phyloP scores from a whole-genome alignment of 2,797 vertebrate genomes.

The Acomys russatus region DNA sequence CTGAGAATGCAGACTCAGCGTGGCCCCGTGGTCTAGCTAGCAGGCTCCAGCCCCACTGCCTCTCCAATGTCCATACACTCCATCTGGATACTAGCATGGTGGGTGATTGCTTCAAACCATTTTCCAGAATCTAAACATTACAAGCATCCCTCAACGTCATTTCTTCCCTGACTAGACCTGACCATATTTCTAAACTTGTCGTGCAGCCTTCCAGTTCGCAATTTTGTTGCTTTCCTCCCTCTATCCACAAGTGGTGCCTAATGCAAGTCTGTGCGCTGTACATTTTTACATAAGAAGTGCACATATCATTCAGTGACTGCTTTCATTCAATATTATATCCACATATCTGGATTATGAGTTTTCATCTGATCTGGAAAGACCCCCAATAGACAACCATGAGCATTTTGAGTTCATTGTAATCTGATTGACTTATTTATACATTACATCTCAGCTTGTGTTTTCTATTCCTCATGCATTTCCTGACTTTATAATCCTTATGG shows the following conservation, averaged over 20 bases:
- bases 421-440: background rate
- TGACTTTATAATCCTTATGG: background rate
- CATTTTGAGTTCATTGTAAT: background rate
- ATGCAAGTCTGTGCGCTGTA: background rate
- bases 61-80: background rate
- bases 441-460: conserved; percentile 4
- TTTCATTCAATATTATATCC: background rate
- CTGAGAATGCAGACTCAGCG: background rate
- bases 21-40: background rate
- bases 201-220: background rate
- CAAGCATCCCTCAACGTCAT: background rate
- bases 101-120: background rate
- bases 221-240: background rate
- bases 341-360: conserved; percentile 15
- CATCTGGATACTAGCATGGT: background rate
- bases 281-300: background rate
- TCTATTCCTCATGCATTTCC: background rate
- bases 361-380: background rate
- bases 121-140: conserved; percentile 16
- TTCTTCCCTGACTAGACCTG: background rate
- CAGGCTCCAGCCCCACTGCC: background rate
- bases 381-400: background rate
- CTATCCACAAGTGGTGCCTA: background rate
- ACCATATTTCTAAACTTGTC: background rate
- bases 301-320: background rate